phyloP scores from a whole-genome alignment of 1,140 invertebrate genomes.

The Danaus melanippus region DNA sequence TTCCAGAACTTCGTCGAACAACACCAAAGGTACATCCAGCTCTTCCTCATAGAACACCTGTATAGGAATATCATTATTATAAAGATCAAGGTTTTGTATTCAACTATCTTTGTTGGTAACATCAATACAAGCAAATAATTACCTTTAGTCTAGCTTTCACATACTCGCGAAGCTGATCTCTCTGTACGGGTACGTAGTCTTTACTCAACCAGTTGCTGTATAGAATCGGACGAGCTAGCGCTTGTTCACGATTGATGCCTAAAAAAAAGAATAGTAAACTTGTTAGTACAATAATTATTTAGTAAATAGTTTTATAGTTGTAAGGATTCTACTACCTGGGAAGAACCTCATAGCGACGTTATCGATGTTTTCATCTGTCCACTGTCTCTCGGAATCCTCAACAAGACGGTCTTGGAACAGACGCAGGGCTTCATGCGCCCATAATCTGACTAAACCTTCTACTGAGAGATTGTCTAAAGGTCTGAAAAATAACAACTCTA shows the following conservation, averaged over 20 bases:
- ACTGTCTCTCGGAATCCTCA: conserved; percentile 92
- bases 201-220: conserved; percentile 99
- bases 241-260: conserved; percentile 87
- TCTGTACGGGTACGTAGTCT: conserved; percentile 97
- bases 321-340: conserved; percentile 73
- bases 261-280: neutral
- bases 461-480: conserved; percentile 93
- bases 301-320: neutral
- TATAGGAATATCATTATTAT: conserved; percentile 8
- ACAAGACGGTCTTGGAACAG: conserved; percentile 98
- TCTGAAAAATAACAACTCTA: conserved; percentile 49
- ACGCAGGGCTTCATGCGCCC: conserved; percentile 98
- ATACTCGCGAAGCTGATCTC: conserved; percentile 96
- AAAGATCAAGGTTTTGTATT: conserved; percentile 5
- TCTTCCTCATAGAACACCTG: conserved; percentile 99
- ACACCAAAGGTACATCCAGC: conserved; percentile 96
- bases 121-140: conserved; percentile 9
- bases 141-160: conserved; percentile 96
- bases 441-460: conserved; percentile 96
- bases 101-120: neutral
- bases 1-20: conserved; percentile 99
- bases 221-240: conserved; percentile 91
- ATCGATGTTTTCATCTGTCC: conserved; percentile 99
- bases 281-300: neutral
- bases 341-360: conserved; percentile 95